Evolutionary conservation across 92 coral and sea anemone genomes (phyloP).

Genomic region (Porites cylindrica): DNA sequence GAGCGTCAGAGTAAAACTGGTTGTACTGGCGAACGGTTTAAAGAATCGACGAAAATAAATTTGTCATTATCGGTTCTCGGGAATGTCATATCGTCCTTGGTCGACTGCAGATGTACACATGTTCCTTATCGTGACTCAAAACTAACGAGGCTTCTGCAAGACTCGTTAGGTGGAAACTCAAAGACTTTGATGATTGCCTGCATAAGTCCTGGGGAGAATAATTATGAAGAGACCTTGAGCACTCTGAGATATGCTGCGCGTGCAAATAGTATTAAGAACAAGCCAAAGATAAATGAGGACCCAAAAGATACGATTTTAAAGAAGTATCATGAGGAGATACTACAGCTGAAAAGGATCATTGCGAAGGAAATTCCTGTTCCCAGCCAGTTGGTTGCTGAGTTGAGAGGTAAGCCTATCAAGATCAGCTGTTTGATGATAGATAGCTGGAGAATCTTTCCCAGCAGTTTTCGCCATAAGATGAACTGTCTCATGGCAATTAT

Average conservation of each 20-base stretch:
- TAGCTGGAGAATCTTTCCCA: not conserved
- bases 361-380: slow-evolving; percentile 87
- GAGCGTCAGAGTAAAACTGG: slow-evolving; percentile 93
- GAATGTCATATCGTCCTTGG: slow-evolving; percentile 86
- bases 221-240: slow-evolving; percentile 84
- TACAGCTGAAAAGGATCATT: slow-evolving; percentile 77
- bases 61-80: slow-evolving; percentile 89
- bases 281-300: slow-evolving; percentile 85
- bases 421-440: too few relatives aligned
- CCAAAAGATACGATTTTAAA: slow-evolving; percentile 82
- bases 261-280: slow-evolving; percentile 81
- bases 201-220: slow-evolving; percentile 85
- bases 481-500: too few relatives aligned
- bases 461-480: not conserved
- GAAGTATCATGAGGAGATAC: slow-evolving; percentile 85
- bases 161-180: slow-evolving; percentile 90
- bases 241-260: slow-evolving; percentile 83
- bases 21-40: slow-evolving; percentile 87
- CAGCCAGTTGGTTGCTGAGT: slow-evolving; percentile 55
- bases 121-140: slow-evolving; percentile 93
- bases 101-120: slow-evolving; percentile 82
- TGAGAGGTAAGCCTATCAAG: slow-evolving; percentile 53
- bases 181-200: slow-evolving; percentile 87
- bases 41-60: slow-evolving; percentile 88
- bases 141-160: slow-evolving; percentile 86